Evolutionary conservation across 2,113 vertebrate species (phyloP).

Genomic region (Pavo muticus): DNA sequence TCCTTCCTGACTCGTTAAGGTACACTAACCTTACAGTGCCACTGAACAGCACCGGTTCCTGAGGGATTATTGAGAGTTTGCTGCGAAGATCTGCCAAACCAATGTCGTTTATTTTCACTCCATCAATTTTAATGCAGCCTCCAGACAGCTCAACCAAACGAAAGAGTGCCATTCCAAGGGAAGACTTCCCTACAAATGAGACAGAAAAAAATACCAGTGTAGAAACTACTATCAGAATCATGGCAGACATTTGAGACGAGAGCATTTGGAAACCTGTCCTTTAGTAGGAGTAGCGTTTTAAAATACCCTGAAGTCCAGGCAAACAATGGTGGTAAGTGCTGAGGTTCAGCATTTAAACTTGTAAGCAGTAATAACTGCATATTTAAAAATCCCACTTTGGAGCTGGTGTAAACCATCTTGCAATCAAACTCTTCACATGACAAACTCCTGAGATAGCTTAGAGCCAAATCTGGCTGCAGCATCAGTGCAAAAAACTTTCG

Average conservation of each 20-base stretch:
- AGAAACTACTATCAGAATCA: not conserved
- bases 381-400: not conserved
- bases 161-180: slow-evolving; percentile 90
- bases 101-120: slow-evolving; percentile 89
- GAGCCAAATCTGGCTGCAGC: not conserved
- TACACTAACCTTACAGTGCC: slow-evolving; percentile 89
- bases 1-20: not conserved
- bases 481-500: not conserved
- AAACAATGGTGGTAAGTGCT: not conserved
- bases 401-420: not conserved
- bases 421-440: not conserved
- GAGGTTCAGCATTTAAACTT: not conserved
- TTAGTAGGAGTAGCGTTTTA: not conserved
- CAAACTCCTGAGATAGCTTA: not conserved
- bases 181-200: slow-evolving; percentile 87
- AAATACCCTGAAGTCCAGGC: not conserved
- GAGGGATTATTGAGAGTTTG: slow-evolving; percentile 94
- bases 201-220: not conserved
- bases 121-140: slow-evolving; percentile 92
- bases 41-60: slow-evolving; percentile 93
- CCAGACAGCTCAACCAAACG: slow-evolving; percentile 90
- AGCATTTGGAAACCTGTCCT: not conserved
- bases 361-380: not conserved
- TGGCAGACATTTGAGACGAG: not conserved
- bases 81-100: slow-evolving; percentile 93